These are phyloP conservation scores for Heliconius eleuchia DNA, from an alignment of 1,140 invertebrate genomes.

Conservation along the genomic window DNA sequence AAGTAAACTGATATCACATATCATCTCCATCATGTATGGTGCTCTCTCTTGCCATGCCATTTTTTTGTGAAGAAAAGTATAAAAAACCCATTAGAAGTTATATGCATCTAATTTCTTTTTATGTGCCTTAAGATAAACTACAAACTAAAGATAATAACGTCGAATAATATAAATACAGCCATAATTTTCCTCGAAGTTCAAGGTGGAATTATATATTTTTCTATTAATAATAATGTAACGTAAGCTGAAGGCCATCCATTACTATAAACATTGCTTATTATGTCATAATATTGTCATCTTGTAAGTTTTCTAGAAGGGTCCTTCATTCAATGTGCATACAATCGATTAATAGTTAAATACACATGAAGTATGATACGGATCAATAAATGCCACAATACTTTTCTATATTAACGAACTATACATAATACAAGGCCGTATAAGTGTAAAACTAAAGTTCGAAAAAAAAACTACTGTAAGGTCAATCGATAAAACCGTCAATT, in stretches of 20 bases:
- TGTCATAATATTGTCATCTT: conserved; percentile 4
- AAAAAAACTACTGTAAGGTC: not conserved
- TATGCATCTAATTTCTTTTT: not conserved
- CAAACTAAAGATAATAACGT: too few relatives aligned
- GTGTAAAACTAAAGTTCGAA: not conserved
- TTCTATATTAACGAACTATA: not conserved
- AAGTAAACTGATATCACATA: not conserved
- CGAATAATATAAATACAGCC: conserved; percentile 9
- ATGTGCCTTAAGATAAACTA: not conserved
- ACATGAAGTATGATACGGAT: not conserved
- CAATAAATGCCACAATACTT: conserved; percentile 1
- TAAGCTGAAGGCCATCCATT: conserved; percentile 13
- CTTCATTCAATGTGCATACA: not conserved
- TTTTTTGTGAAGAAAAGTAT: not conserved
- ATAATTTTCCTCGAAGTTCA: conserved; percentile 39
- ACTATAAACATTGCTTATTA: conserved; percentile 14
- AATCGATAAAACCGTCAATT: not conserved
- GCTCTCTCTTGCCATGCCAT: not conserved
- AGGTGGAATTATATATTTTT: conserved; percentile 28
- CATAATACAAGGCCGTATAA: not conserved
- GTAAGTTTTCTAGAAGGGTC: not conserved
- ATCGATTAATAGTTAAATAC: conserved; percentile 5
- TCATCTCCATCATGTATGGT: too few relatives aligned
- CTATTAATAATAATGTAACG: conserved; percentile 17
- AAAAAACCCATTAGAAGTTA: not conserved